phyloP scores from a whole-genome alignment of 2,888 invertebrate species.

The Malacosoma neustria region DNA sequence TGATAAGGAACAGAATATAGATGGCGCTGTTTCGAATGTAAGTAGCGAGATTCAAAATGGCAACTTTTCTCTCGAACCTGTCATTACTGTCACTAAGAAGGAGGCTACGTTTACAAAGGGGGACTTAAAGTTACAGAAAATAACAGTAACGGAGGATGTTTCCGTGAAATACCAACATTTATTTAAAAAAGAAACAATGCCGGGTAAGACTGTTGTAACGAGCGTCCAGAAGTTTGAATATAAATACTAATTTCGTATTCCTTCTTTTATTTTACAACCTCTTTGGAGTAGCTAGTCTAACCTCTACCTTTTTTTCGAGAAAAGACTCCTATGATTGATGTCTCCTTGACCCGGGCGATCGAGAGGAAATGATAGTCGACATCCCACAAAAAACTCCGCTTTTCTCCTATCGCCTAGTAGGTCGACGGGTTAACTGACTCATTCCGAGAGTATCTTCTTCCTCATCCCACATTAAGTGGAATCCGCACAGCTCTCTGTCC shows the following conservation, averaged over 20 bases:
- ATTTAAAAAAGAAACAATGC: constrained; percentile 43
- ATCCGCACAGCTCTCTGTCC: no score
- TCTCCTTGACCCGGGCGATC: no score
- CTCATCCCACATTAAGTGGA: no score
- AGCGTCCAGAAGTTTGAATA: constrained; percentile 48
- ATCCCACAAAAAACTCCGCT: no score
- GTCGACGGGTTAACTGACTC: no score
- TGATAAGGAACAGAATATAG: constrained; percentile 1
- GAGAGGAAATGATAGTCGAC: no score
- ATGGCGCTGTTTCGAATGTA: constrained; percentile 3
- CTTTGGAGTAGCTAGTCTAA: no score
- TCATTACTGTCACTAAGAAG: constrained; percentile 44
- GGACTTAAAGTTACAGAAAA: constrained; percentile 45
- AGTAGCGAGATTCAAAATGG: constrained; percentile 14
- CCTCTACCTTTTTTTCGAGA: no score
- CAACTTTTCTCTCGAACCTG: constrained; percentile 31
- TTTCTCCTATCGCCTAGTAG: no score
- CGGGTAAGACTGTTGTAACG: constrained; percentile 46
- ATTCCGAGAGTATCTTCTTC: no score
- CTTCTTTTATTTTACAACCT: constrained; percentile 20
- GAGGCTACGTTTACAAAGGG: constrained; percentile 45
- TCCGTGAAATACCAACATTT: constrained; percentile 52
- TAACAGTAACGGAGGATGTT: constrained; percentile 50
- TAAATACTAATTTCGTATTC: constrained; percentile 26
- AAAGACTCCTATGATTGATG: no score